phyloP scores from a whole-genome alignment of 2,888 invertebrate species.

The Drosophila picticornis region DNA sequence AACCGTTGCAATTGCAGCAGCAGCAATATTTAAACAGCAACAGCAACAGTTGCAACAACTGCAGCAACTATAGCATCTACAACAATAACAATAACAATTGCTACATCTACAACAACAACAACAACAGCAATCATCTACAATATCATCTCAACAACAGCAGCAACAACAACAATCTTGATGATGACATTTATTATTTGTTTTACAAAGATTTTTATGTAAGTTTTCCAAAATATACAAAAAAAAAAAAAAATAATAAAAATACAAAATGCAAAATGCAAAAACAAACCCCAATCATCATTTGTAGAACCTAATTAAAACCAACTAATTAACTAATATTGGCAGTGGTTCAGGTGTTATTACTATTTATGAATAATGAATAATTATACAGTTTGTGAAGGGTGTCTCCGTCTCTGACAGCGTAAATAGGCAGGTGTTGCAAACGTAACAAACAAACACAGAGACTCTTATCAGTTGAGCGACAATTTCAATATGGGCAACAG shows the following conservation, averaged over 20 bases:
- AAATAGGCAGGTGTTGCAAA: background rate
- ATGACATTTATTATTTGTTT: constrained; percentile 83
- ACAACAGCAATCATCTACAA: constrained; percentile 33
- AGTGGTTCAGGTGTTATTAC: background rate
- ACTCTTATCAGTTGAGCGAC: background rate
- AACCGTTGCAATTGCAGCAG: constrained; percentile 36
- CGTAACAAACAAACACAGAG: too few relatives aligned
- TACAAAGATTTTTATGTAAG: constrained; percentile 84
- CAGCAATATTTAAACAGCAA: constrained; percentile 36
- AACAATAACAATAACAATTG: constrained; percentile 41
- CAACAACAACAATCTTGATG: constrained; percentile 74
- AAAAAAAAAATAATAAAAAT: background rate
- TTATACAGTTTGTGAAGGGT: background rate
- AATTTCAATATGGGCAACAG: constrained; percentile 13
- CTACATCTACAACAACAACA: constrained; percentile 40
- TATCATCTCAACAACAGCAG: constrained; percentile 47
- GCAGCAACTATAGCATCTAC: constrained; percentile 57
- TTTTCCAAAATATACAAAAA: constrained; percentile 36
- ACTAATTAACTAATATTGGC: background rate
- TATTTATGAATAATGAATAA: too few relatives aligned
- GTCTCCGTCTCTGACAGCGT: background rate
- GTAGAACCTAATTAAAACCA: background rate
- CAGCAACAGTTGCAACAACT: constrained; percentile 52
- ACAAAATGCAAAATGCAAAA: background rate
- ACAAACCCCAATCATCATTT: background rate